Evolutionary conservation across 2,888 invertebrate species (phyloP).

Genomic region (Drosophila ezoana): DNA sequence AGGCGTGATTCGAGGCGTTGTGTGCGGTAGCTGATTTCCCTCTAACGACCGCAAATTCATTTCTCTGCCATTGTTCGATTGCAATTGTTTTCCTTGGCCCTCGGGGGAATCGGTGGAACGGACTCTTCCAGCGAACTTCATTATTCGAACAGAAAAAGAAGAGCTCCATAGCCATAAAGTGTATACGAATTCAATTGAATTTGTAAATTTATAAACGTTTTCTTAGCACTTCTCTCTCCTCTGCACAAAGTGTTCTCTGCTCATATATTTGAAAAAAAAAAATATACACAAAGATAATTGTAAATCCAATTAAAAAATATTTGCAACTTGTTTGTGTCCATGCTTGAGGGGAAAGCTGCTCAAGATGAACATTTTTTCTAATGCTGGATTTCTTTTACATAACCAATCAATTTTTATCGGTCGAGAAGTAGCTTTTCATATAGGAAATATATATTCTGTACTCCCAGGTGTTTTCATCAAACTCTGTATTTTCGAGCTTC

Average conservation of each 20-base stretch:
- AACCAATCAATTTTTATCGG: too few species aligned
- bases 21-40: conserved; percentile 65
- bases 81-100: conserved; percentile 54
- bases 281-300: too few species aligned
- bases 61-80: conserved; percentile 41
- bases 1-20: conserved; percentile 76
- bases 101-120: conserved; percentile 9
- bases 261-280: not conserved
- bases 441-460: too few species aligned
- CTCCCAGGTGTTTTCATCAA: too few species aligned
- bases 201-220: conserved; percentile 2
- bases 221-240: not conserved
- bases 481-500: too few species aligned
- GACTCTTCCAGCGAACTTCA: conserved; percentile 30
- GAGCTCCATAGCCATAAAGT: not conserved
- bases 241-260: not conserved
- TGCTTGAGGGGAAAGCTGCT: too few species aligned
- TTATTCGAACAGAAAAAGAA: not conserved
- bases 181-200: conserved; percentile 15
- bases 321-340: too few species aligned
- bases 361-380: too few species aligned
- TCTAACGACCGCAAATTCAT: conserved; percentile 62
- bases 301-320: too few species aligned
- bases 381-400: too few species aligned
- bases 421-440: too few species aligned